Evolutionary conservation across 2,113 vertebrate genomes (phyloP), one percentile per base, ranked within the genome.

Genomic region (Dasyornis broadbenti): DNA sequence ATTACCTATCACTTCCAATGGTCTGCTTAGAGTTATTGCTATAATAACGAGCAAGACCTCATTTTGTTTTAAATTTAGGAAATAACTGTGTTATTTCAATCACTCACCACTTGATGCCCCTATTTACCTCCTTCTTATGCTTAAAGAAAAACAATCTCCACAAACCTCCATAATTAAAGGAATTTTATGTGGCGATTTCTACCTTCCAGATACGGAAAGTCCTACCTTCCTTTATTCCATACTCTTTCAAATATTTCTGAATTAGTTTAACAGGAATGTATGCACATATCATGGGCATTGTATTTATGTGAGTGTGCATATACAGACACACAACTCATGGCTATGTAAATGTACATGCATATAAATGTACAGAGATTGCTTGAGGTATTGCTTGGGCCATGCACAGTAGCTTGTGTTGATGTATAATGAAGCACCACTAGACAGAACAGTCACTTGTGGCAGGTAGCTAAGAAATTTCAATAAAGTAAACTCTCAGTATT

Each of bases 401-500:
- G 93, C 90, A 94, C n/a, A 91, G 91, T 73, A 53, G 95, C 94
- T 94, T 72, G 61, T 93, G 97, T 92, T 97, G 98, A 96, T 95
- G 84, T 96, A 97, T 98, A 98, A 98, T 98, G 98, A 98, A 99
- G 98, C 96, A 96, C 96, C 97, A 97, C 98, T 98, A 98, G 97
- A 98, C 98, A 98, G 98, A 98, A 98, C 97, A 98, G 98, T 99
- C 98, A 98, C 98, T 99, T 99, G 98, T 98, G 98, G 98, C 98
- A 99, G 98, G 98, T 99, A 99, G 98, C 98, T 98, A 97, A 97
- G 98, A 99, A 99, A 99, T 99, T 98, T 98, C 98, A 99, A 99
- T 99, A 99, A 99, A 99, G 98, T 99, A 99, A 99, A 99, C 99
- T 99, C 98, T 98, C 97, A 98, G 98, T 98, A 99, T 99, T 99